These are phyloP conservation scores for Sebastes trivittatus DNA, from an alignment of 2,797 vertebrate genomes.

Conservation along the genomic window DNA sequence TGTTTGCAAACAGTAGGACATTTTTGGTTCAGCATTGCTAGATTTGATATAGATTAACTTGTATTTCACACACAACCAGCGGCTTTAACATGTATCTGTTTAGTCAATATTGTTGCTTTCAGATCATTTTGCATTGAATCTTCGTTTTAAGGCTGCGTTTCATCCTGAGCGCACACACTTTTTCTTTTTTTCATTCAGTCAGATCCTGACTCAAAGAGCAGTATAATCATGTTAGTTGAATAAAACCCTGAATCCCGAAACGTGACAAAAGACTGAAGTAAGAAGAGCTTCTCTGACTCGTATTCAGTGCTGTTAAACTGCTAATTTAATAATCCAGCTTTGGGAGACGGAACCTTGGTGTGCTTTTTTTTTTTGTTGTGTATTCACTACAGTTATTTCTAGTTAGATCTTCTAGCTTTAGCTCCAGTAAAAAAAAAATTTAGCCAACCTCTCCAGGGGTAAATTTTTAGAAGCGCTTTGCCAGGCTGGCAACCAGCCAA, in stretches of 20 bases:
- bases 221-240: constrained; percentile 24
- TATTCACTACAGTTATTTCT: constrained; percentile 30
- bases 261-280: constrained; percentile 13
- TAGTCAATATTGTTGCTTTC: neutral
- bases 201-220: neutral
- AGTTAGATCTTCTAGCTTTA: constrained; percentile 41
- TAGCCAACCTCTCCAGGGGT: constrained; percentile 37
- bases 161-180: neutral
- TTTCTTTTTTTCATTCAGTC: neutral
- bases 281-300: constrained; percentile 8
- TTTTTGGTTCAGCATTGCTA: neutral
- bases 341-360: constrained; percentile 28
- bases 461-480: constrained; percentile 39
- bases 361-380: constrained; percentile 14
- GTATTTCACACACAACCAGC: neutral
- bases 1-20: neutral
- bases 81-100: neutral
- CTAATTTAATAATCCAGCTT: constrained; percentile 52
- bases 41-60: neutral
- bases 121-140: neutral
- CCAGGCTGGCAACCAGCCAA: constrained; percentile 53
- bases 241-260: constrained; percentile 11
- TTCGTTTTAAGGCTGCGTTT: neutral
- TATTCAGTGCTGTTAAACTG: constrained; percentile 32
- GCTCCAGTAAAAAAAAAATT: constrained; percentile 40